Evolutionary conservation across 2,888 invertebrate species (phyloP), one percentile per base, ranked within the genome.

Genomic region (Drosophila merina): DNA sequence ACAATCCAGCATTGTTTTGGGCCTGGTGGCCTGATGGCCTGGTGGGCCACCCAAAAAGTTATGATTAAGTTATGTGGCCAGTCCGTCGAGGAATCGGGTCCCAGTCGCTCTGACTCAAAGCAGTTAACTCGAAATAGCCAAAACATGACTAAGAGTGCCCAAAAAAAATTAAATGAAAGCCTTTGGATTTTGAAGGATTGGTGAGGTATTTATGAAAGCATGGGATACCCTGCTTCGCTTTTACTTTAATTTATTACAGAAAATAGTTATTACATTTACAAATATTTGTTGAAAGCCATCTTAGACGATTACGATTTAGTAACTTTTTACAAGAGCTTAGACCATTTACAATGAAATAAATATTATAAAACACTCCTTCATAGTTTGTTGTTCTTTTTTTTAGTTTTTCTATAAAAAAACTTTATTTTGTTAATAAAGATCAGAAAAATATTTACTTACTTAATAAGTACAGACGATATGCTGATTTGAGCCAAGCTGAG

Each of bases 1-100:
- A 82, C 82, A 82, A 82, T 86, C 81, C 82, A 77, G 81, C 86
- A 83, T 82, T 83, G 82, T 83, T 86, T 83, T 77, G 82, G 78
- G 71, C 84, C 74, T 63, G 75, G 57, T 4, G 60, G 90, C 20
- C 2, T 20, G 20, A 2, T 20, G 78, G 71, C 84, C 74, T 63
- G 75, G 57, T 4, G 60, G 90, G 88, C 89, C 89, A 89, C 89
- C 90, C 89, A 89, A 89, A 84, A 88, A 83, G 88, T 88, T 89
- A 89, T 89, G 89, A 89, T 88, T 86, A 87, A 88, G 84, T 86
- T 85, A 85, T 86, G 86, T 75, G 72, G 71, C 40, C 56, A 63
- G 28, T 47, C 55, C 20, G 9, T 25, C 58, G 49, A 28, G 55
- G 20, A n/a, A 64, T 12, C 54, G 47, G 38, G 38, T 66, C 33